phyloP scores from a whole-genome alignment of 2,113 vertebrate genomes.

The Sapayoa aenigma region DNA sequence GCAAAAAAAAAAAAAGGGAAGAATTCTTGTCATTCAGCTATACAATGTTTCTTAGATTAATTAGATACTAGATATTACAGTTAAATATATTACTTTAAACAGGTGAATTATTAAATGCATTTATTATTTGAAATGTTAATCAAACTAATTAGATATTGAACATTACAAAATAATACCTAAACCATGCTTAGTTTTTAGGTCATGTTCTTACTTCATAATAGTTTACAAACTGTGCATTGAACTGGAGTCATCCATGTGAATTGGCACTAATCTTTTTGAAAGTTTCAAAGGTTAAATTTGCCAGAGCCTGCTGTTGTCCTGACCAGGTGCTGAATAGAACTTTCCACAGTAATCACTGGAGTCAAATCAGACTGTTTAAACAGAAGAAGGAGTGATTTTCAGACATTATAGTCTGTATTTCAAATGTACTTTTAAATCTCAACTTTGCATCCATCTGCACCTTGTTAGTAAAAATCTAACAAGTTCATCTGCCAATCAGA shows the following conservation, averaged over 20 bases:
- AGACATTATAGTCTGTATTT: not conserved
- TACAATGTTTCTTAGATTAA: not conserved
- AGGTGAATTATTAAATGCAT: not conserved
- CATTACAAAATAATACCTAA: not conserved
- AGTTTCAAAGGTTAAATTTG: not conserved
- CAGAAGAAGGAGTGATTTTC: not conserved
- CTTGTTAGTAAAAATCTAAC: not conserved
- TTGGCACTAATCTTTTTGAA: not conserved
- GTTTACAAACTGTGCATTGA: not conserved
- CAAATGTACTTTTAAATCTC: not conserved
- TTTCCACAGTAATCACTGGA: not conserved
- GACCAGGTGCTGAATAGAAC: not conserved
- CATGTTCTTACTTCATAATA: not conserved
- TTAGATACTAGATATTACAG: not conserved
- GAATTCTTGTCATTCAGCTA: not conserved
- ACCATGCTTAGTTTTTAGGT: not conserved
- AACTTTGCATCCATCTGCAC: not conserved
- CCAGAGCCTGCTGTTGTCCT: not conserved
- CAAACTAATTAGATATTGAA: not conserved
- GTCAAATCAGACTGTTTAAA: not conserved
- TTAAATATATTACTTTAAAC: not conserved
- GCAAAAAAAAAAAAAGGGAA: not conserved
- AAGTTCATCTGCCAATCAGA: not conserved
- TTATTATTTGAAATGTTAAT: not conserved
- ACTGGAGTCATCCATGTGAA: not conserved